These are phyloP conservation scores for Diplolepis rosae DNA, from an alignment of 2,888 invertebrate species.

Conservation along the genomic window DNA sequence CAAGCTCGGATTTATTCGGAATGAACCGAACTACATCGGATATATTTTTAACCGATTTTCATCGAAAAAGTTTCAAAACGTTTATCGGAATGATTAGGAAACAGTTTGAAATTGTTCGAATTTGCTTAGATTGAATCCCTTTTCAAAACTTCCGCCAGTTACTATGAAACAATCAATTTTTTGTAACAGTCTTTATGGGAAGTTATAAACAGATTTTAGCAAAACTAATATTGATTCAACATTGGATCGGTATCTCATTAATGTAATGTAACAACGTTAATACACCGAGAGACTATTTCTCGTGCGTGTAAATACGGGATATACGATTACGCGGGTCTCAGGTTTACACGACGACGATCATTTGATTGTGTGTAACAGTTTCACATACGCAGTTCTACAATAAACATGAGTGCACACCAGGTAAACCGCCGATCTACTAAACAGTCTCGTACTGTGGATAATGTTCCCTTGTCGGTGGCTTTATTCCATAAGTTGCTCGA, in stretches of 20 bases:
- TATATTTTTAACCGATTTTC: too few relatives aligned
- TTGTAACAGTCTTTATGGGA: too few relatives aligned
- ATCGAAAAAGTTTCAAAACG: too few relatives aligned
- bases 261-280: constrained; percentile 16
- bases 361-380: constrained; percentile 14
- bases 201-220: neutral
- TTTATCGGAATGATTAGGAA: too few relatives aligned
- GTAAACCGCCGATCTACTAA: constrained; percentile 24
- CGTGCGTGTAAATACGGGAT: constrained; percentile 13
- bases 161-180: too few relatives aligned
- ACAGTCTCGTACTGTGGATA: constrained; percentile 23
- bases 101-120: too few relatives aligned
- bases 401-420: constrained; percentile 14
- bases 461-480: constrained; percentile 30
- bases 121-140: too few relatives aligned
- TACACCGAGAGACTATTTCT: neutral
- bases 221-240: neutral
- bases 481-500: constrained; percentile 30
- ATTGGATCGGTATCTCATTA: constrained; percentile 12
- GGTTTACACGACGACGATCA: neutral
- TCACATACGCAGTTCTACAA: neutral
- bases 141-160: too few relatives aligned
- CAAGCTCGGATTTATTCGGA: too few relatives aligned
- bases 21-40: too few relatives aligned
- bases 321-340: constrained; percentile 1